These are phyloP conservation scores for Tetragonisca angustula DNA, from an alignment of 2,888 invertebrate genomes.

Conservation along the genomic window DNA sequence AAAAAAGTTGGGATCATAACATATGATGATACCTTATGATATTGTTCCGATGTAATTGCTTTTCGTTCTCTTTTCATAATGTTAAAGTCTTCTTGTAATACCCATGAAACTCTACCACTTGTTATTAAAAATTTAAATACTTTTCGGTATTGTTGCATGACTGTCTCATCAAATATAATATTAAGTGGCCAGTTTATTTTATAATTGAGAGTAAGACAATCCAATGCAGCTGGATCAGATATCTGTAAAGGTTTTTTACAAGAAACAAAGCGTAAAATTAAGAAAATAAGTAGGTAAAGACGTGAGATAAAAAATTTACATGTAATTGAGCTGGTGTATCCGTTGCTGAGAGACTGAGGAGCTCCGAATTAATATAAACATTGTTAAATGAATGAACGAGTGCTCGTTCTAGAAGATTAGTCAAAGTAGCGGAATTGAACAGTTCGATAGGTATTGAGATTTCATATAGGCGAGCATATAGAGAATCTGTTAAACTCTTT, in stretches of 20 bases:
- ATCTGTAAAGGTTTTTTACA: slow-evolving; percentile 64
- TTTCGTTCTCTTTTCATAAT: slow-evolving; percentile 87
- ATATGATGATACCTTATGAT: slow-evolving; percentile 85
- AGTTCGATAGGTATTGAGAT: slow-evolving; percentile 88
- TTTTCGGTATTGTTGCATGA: slow-evolving; percentile 89
- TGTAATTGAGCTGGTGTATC: slow-evolving; percentile 76
- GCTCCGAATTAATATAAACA: slow-evolving; percentile 78
- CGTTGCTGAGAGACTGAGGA: slow-evolving; percentile 78
- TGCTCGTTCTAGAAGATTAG: slow-evolving; percentile 89
- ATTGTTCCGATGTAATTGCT: slow-evolving; percentile 86
- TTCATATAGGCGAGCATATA: slow-evolving; percentile 89
- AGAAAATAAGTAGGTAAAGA: background rate
- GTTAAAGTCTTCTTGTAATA: slow-evolving; percentile 89
- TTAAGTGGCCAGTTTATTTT: slow-evolving; percentile 91
- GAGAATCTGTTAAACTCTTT: slow-evolving; percentile 88
- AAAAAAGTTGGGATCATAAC: background rate
- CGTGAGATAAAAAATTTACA: slow-evolving; percentile 81
- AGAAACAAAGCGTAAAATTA: background rate
- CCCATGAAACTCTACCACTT: slow-evolving; percentile 91
- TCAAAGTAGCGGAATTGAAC: slow-evolving; percentile 89
- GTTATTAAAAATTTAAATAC: slow-evolving; percentile 92
- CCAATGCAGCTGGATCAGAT: slow-evolving; percentile 87
- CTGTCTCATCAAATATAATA: slow-evolving; percentile 90
- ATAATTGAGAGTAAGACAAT: slow-evolving; percentile 89
- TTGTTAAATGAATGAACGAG: slow-evolving; percentile 87